phyloP scores from a whole-genome alignment of 2,113 vertebrate species.

The Platanista minor region DNA sequence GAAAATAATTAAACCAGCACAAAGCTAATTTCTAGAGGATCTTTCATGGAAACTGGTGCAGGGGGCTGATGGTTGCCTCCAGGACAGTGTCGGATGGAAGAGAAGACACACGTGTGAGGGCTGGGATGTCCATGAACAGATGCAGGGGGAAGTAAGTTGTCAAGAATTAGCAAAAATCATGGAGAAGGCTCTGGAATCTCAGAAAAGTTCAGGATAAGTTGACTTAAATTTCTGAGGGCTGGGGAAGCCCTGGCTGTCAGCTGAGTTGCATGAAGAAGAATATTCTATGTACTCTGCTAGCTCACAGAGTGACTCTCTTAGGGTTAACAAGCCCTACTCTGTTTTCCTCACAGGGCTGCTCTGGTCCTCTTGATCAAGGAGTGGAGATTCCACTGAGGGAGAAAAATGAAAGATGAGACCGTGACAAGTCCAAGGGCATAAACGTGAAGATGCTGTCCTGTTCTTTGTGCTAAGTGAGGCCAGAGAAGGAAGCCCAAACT shows the following conservation, averaged over 20 bases:
- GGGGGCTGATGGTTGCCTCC: neutral
- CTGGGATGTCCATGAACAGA: neutral
- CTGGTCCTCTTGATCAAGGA: neutral
- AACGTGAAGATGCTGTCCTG: neutral
- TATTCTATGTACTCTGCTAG: neutral
- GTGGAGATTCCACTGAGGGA: neutral
- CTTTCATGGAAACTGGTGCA: neutral
- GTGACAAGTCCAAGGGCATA: neutral
- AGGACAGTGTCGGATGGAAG: neutral
- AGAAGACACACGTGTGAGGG: neutral
- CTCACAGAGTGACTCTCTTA: neutral
- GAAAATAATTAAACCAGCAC: neutral
- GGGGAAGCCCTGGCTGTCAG: neutral
- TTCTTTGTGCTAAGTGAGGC: neutral
- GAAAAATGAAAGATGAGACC: neutral
- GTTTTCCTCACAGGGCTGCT: neutral
- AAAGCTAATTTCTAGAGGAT: neutral
- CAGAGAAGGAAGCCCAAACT: neutral
- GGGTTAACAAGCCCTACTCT: neutral
- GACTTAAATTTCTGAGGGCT: neutral
- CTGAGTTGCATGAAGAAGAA: neutral
- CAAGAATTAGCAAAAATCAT: neutral
- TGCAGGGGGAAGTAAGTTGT: neutral
- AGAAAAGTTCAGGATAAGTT: neutral
- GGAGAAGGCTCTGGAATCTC: neutral